phyloP scores from a whole-genome alignment of 2,797 vertebrate genomes.

The Mormyrus proboscirostris region DNA sequence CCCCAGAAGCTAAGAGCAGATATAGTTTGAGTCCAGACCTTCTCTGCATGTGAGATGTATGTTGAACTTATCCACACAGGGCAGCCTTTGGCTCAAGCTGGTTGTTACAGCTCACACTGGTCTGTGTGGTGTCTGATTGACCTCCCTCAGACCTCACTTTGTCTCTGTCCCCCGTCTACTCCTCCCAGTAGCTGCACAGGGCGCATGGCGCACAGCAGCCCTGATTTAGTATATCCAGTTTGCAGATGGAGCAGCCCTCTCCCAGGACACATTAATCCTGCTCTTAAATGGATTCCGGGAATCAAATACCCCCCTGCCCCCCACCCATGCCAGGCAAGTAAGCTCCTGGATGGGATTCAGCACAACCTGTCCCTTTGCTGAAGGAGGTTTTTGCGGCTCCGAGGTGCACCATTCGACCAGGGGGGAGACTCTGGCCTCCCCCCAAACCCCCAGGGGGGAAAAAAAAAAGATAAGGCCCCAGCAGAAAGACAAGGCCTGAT shows the following conservation, averaged over 20 bases:
- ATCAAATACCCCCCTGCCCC: conserved; percentile 29
- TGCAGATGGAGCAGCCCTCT: conserved; percentile 16
- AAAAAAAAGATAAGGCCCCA: neutral
- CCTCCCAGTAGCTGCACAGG: neutral
- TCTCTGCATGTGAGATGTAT: conserved; percentile 14
- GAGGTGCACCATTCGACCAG: neutral
- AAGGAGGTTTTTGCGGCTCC: neutral
- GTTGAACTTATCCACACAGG: neutral
- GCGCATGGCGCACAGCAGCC: neutral
- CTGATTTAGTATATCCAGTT: conserved; percentile 24
- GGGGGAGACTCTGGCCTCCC: conserved; percentile 2
- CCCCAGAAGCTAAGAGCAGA: conserved; percentile 15
- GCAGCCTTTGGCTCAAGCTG: neutral
- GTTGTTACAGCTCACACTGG: neutral
- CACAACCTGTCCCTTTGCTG: conserved; percentile 25
- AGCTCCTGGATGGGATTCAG: conserved; percentile 43
- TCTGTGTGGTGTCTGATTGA: conserved; percentile 9
- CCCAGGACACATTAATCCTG: conserved; percentile 39
- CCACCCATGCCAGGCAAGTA: conserved; percentile 39
- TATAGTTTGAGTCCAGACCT: neutral
- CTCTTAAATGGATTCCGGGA: conserved; percentile 51
- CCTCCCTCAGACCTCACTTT: neutral
- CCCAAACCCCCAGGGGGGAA: conserved; percentile 16
- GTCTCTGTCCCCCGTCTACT: neutral
- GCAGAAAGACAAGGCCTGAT: conserved; percentile 8